These are phyloP conservation scores for Drosophila kuntzei DNA, from an alignment of 2,888 invertebrate species.

Conservation along the genomic window DNA sequence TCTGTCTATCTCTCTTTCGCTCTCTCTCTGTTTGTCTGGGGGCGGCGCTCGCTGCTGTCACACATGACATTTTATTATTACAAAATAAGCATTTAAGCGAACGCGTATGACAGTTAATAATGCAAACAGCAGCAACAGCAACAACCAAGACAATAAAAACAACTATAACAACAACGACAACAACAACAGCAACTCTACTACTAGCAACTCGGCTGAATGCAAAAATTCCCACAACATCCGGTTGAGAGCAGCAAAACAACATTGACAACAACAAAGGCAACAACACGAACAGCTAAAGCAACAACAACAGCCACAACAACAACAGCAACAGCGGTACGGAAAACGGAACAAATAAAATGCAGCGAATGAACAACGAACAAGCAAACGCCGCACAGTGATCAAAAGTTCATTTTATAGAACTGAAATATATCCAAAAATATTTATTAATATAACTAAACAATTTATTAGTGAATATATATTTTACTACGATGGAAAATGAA, in stretches of 20 bases:
- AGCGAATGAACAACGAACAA: slow-evolving; percentile 44
- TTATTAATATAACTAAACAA: no score
- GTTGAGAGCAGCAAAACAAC: slow-evolving; percentile 70
- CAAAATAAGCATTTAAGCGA: slow-evolving; percentile 81
- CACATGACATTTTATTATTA: slow-evolving; percentile 79
- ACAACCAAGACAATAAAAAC: slow-evolving; percentile 22
- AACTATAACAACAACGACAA: slow-evolving; percentile 25
- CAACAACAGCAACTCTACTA: slow-evolving; percentile 34
- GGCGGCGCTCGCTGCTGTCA: slow-evolving; percentile 60
- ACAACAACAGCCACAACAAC: slow-evolving; percentile 34
- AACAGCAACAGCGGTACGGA: slow-evolving; percentile 47
- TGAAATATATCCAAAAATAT: neutral
- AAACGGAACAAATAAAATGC: slow-evolving; percentile 76
- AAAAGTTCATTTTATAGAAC: no score
- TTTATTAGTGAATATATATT: no score
- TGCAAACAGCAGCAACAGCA: slow-evolving; percentile 63
- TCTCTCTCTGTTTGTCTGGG: slow-evolving; percentile 47
- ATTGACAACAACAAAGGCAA: slow-evolving; percentile 46
- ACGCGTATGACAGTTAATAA: slow-evolving; percentile 81
- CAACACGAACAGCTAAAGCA: slow-evolving; percentile 27
- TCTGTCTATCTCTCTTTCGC: neutral
- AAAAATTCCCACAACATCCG: slow-evolving; percentile 81
- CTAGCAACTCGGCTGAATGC: slow-evolving; percentile 64
- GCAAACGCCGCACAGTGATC: slow-evolving; percentile 42
- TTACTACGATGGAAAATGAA: no score